These are phyloP conservation scores for Lordiphosa mommai DNA, from an alignment of 1,140 invertebrate species.

Conservation along the genomic window DNA sequence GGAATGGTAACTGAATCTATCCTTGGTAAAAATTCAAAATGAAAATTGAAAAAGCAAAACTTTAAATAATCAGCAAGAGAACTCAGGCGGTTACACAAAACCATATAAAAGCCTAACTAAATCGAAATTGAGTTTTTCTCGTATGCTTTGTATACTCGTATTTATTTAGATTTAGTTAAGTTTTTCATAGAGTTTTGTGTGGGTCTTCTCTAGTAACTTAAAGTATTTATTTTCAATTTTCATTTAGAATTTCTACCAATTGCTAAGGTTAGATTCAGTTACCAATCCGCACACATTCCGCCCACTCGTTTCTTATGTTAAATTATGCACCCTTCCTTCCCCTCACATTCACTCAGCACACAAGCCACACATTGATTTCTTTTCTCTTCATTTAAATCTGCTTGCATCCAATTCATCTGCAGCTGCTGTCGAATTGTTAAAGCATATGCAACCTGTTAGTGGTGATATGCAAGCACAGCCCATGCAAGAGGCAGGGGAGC, in stretches of 20 bases:
- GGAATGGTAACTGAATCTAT: too few relatives aligned
- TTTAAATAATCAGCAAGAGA: too few relatives aligned
- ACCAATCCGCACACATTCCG: conserved; percentile 9
- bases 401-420: conserved; percentile 11
- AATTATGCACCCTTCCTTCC: conserved; percentile 36
- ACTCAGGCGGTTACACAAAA: too few relatives aligned
- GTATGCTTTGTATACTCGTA: too few relatives aligned
- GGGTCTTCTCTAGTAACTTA: too few relatives aligned
- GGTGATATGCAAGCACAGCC: not conserved
- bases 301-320: conserved; percentile 21
- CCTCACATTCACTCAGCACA: conserved; percentile 7
- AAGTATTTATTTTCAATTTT: too few relatives aligned
- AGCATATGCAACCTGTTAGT: conserved; percentile 48
- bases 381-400: conserved; percentile 14
- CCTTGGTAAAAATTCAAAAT: too few relatives aligned
- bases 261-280: not conserved
- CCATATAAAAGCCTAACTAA: too few relatives aligned
- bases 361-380: conserved; percentile 13
- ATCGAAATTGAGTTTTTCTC: too few relatives aligned
- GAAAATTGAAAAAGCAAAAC: too few relatives aligned
- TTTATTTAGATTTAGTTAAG: too few relatives aligned
- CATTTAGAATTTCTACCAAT: not conserved
- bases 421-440: conserved; percentile 17
- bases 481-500: not conserved
- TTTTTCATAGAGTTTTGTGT: too few relatives aligned